These are phyloP conservation scores for Corapipo altera DNA, from an alignment of 2,113 vertebrate species.

Conservation along the genomic window DNA sequence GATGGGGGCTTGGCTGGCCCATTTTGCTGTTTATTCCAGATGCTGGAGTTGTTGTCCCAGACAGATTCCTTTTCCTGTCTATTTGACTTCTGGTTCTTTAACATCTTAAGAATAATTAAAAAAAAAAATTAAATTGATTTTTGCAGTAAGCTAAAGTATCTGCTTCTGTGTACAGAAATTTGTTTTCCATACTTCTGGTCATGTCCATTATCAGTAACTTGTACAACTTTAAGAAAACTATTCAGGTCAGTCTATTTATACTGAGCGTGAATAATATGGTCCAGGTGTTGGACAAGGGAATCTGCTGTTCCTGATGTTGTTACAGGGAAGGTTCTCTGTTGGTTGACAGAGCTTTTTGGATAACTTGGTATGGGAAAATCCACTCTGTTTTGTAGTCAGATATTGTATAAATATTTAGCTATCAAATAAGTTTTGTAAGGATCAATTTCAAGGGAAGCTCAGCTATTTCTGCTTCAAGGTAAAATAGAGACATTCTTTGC, in stretches of 20 bases:
- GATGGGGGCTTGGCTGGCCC: constrained; percentile 1
- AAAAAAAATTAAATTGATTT: not conserved
- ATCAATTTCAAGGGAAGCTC: not conserved
- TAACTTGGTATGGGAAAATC: not conserved
- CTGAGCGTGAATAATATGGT: not conserved
- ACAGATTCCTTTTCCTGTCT: constrained; percentile 40
- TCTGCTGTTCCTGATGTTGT: not conserved
- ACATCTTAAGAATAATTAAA: not conserved
- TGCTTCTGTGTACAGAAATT: not conserved
- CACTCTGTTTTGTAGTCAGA: not conserved
- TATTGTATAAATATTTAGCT: not conserved
- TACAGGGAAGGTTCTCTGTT: not conserved
- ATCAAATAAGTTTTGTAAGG: not conserved
- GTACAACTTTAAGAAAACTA: not conserved
- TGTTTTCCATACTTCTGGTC: not conserved
- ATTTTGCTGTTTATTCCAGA: constrained; percentile 37
- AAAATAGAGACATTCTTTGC: not conserved
- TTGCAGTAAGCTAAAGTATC: not conserved
- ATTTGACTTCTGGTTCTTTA: not conserved
- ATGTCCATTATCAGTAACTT: not conserved
- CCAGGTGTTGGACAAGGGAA: not conserved
- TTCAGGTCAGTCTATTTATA: not conserved
- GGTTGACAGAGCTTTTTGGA: not conserved
- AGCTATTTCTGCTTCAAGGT: not conserved
- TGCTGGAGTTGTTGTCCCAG: not conserved